These are phyloP conservation scores for Andricus grossulariae DNA, from an alignment of 1,140 invertebrate genomes.

Conservation along the genomic window DNA sequence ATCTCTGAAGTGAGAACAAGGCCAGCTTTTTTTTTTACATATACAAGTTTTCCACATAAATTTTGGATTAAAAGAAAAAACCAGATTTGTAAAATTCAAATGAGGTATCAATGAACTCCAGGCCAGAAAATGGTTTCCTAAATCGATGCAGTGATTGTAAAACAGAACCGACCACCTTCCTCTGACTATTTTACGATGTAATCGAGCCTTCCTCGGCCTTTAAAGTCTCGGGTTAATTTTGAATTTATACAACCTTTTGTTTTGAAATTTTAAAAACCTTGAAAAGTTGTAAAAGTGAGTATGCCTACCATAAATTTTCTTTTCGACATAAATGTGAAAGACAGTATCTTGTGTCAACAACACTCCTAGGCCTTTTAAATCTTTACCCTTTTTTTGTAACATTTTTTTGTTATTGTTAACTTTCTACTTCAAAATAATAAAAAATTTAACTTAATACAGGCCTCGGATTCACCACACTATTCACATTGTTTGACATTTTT, in stretches of 20 bases:
- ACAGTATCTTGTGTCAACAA: conserved; percentile 9
- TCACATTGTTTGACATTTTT: too few species aligned
- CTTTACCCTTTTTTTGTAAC: background rate
- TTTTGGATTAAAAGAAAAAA: background rate
- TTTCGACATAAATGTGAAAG: background rate
- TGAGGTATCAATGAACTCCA: conserved; percentile 8
- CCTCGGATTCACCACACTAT: too few species aligned
- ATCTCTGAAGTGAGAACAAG: too few species aligned
- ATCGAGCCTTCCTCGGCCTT: background rate
- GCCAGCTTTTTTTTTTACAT: too few species aligned
- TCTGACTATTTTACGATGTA: conserved; percentile 17
- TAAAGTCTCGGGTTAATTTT: background rate
- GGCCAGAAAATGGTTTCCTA: background rate
- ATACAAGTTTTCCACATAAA: too few species aligned
- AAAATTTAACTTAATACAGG: too few species aligned
- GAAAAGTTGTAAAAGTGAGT: conserved; percentile 1
- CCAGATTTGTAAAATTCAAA: conserved; percentile 17
- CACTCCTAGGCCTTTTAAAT: background rate
- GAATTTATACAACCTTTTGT: conserved; percentile 22
- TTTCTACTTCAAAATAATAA: background rate
- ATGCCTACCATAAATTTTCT: conserved; percentile 7
- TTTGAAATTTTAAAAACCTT: conserved; percentile 1
- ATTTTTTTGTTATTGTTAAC: background rate
- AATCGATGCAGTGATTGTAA: background rate
- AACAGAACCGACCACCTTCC: conserved; percentile 3